A percentile compares a stretch with the other conserved stretches of the same genome.
Conservation (phyloP, 2,888 invertebrate genomes). For the Stictocephala bisonia region DNA sequence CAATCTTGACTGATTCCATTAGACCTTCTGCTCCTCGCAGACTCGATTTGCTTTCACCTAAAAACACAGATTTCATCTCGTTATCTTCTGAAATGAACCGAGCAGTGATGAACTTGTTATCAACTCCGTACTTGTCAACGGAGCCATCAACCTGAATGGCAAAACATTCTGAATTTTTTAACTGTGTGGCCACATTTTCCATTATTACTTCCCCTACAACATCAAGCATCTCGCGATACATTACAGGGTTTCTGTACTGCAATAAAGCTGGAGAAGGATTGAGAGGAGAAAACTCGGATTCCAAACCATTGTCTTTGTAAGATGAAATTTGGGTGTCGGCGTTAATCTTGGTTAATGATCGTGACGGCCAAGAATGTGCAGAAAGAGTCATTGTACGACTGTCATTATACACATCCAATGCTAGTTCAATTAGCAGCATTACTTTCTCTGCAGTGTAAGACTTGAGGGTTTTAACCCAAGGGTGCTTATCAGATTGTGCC, state of each 20-base stretch:
- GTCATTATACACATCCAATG: conserved; percentile 45
- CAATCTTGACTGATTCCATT: conserved; percentile 43
- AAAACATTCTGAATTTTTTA: conserved; percentile 43
- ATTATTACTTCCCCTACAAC: conserved; percentile 4
- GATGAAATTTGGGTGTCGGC: conserved; percentile 41
- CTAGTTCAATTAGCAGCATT: conserved; percentile 41
- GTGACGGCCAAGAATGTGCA: conserved; percentile 46
- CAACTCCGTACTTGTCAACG: conserved; percentile 46
- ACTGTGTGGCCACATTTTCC: conserved; percentile 18
- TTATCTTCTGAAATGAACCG: conserved; percentile 23
- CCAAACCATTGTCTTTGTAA: conserved; percentile 42
- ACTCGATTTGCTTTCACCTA: conserved; percentile 39
- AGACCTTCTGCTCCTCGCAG: too few relatives aligned
- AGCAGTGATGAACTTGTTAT: conserved; percentile 45
- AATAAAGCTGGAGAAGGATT: conserved; percentile 23
- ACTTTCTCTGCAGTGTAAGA: conserved; percentile 43
- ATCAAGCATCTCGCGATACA: conserved; percentile 41
- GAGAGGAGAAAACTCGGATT: conserved; percentile 27
- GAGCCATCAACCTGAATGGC: conserved; percentile 46
- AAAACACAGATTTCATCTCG: conserved; percentile 42
- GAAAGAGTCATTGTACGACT: conserved; percentile 44
- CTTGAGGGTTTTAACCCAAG: conserved; percentile 42
- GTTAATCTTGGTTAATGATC: conserved; percentile 46
- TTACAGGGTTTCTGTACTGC: conserved; percentile 35
- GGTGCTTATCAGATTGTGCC: conserved; percentile 45